Conservation (phyloP, 1,140 invertebrate species). For the Drosophila albomicans region DNA sequence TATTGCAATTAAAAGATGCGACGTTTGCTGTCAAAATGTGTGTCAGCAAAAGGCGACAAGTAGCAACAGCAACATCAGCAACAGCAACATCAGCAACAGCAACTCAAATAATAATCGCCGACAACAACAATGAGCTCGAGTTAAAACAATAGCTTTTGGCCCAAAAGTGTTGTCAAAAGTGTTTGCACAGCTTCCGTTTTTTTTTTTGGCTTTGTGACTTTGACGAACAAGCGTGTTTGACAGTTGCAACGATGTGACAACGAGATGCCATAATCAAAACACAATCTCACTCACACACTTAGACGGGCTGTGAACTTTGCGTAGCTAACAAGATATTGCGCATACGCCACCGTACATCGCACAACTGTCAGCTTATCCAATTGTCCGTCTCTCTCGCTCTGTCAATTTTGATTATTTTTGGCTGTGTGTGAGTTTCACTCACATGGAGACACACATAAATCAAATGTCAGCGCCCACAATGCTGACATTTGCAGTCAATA, state of each 20-base stretch:
- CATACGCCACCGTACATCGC: slow-evolving; percentile 52
- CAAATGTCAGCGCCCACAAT: slow-evolving; percentile 56
- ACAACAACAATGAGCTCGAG: neutral
- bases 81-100: slow-evolving; percentile 11
- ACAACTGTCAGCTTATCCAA: neutral
- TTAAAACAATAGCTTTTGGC: slow-evolving; percentile 42
- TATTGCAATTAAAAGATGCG: slow-evolving; percentile 66
- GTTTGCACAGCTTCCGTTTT: slow-evolving; percentile 76
- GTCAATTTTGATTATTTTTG: slow-evolving; percentile 14
- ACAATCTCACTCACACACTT: neutral
- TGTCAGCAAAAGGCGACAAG: slow-evolving; percentile 44
- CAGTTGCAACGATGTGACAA: slow-evolving; percentile 58
- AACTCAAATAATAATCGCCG: neutral
- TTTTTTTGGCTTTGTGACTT: slow-evolving; percentile 12
- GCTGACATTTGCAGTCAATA: slow-evolving; percentile 53
- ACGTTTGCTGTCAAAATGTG: slow-evolving; percentile 57
- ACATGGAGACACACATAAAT: slow-evolving; percentile 27
- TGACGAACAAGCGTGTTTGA: slow-evolving; percentile 43
- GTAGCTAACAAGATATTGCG: slow-evolving; percentile 46
- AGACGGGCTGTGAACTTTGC: slow-evolving; percentile 23
- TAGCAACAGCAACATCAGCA: slow-evolving; percentile 17
- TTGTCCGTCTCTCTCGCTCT: neutral
- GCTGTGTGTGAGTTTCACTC: slow-evolving; percentile 44
- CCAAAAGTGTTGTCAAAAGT: slow-evolving; percentile 62
- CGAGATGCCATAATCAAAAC: slow-evolving; percentile 66